These are phyloP conservation scores for Theocolax elegans DNA, from an alignment of 1,140 invertebrate genomes.

Conservation along the genomic window DNA sequence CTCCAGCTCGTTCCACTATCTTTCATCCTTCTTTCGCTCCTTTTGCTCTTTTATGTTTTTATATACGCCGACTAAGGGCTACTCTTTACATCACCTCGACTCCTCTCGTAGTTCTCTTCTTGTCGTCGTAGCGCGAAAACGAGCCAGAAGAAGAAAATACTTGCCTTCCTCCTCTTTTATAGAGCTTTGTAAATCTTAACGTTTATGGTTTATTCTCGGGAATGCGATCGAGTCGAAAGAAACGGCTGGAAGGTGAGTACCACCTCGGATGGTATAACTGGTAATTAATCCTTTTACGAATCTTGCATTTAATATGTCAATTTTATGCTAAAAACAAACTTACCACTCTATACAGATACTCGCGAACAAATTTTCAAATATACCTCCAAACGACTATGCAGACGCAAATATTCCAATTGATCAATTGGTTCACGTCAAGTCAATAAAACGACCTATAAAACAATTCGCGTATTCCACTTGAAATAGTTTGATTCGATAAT, in stretches of 20 bases:
- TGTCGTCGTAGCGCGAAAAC: neutral
- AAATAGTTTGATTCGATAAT: too few relatives aligned
- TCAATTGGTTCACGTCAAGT: too few relatives aligned
- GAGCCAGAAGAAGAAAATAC: neutral
- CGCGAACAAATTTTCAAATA: too few relatives aligned
- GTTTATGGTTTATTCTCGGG: neutral
- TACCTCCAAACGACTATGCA: too few relatives aligned
- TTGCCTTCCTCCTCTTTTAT: neutral
- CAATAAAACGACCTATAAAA: too few relatives aligned
- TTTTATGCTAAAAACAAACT: too few relatives aligned
- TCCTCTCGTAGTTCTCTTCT: too few relatives aligned
- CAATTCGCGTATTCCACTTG: too few relatives aligned
- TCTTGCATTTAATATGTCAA: too few relatives aligned
- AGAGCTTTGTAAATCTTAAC: constrained; percentile 10
- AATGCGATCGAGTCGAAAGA: neutral
- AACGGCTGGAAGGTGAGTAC: neutral
- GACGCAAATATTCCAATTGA: too few relatives aligned
- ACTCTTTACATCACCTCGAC: too few relatives aligned
- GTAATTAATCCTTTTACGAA: neutral
- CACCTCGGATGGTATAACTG: neutral
- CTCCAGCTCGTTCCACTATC: neutral
- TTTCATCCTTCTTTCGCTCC: neutral
- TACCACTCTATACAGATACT: too few relatives aligned
- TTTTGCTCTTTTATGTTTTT: neutral
- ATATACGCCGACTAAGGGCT: constrained; percentile 4